Conservation (phyloP, 2,113 vertebrate genomes). For the Cranoglanis bouderius region DNA sequence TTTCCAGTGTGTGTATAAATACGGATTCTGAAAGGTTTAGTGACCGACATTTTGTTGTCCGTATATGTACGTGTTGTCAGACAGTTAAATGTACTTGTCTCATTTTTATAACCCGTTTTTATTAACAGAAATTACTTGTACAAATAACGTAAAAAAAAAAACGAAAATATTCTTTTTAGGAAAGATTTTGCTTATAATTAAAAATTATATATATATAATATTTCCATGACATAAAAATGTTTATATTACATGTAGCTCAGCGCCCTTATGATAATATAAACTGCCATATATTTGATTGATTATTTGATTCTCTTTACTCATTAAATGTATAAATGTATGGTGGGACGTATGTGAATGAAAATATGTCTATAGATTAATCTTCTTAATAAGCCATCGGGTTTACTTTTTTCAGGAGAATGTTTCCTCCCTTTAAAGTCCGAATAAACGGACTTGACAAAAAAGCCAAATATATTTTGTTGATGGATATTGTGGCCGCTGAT, state of each 20-base stretch:
- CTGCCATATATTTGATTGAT: neutral
- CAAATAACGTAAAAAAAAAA: neutral
- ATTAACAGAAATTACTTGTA: neutral
- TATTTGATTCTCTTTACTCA: neutral
- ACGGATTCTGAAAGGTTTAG: neutral
- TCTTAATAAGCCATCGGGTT: conserved; percentile 34
- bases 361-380: neutral
- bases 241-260: neutral
- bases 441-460: conserved; percentile 98
- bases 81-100: neutral
- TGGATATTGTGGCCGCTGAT: conserved; percentile 98
- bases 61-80: neutral
- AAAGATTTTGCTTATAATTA: no score
- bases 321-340: neutral
- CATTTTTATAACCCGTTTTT: neutral
- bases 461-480: conserved; percentile 95
- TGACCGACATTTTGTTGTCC: conserved; percentile 11
- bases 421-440: conserved; percentile 96
- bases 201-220: neutral
- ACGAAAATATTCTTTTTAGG: no score
- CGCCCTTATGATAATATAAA: neutral
- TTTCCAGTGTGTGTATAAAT: neutral
- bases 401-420: conserved; percentile 86
- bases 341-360: neutral
- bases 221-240: neutral